Percentiles rank a stretch among this genome's conserved stretches.
These are phyloP conservation scores for Siphlonurus alternatus DNA, from an alignment of 2,888 invertebrate species.

Conservation along the genomic window DNA sequence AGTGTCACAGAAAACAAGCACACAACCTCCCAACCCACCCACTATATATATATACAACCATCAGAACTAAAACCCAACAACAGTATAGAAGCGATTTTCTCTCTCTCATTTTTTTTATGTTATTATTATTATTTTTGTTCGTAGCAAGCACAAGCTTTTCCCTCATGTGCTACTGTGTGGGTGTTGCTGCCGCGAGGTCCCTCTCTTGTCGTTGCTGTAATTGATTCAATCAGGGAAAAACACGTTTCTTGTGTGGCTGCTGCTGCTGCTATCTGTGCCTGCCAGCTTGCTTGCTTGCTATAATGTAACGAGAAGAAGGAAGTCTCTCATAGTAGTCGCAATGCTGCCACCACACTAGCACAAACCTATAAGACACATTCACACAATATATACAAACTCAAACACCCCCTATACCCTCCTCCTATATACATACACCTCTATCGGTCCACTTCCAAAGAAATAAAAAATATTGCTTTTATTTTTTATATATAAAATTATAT, in stretches of 20 bases:
- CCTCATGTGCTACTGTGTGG: background rate
- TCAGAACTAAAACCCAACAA: background rate
- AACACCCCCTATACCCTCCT: background rate
- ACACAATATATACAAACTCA: background rate
- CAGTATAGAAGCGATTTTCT: no score
- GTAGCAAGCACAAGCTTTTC: no score
- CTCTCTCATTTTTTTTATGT: no score
- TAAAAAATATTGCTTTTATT: no score
- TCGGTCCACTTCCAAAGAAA: background rate
- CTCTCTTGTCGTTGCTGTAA: background rate
- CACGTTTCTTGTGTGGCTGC: constrained; percentile 3
- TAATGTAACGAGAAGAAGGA: background rate
- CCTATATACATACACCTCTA: background rate
- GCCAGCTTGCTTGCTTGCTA: background rate
- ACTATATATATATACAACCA: background rate
- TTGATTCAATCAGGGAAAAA: constrained; percentile 3
- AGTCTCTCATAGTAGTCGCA: background rate
- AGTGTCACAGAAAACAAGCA: background rate
- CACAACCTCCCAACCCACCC: background rate
- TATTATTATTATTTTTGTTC: no score
- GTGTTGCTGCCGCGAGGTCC: background rate
- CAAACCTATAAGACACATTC: background rate
- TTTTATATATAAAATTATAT: no score
- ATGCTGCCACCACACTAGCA: background rate
- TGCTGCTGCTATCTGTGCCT: no score